These are phyloP conservation scores for Chaetops frenatus DNA, from an alignment of 2,113 vertebrate genomes.

Conservation along the genomic window DNA sequence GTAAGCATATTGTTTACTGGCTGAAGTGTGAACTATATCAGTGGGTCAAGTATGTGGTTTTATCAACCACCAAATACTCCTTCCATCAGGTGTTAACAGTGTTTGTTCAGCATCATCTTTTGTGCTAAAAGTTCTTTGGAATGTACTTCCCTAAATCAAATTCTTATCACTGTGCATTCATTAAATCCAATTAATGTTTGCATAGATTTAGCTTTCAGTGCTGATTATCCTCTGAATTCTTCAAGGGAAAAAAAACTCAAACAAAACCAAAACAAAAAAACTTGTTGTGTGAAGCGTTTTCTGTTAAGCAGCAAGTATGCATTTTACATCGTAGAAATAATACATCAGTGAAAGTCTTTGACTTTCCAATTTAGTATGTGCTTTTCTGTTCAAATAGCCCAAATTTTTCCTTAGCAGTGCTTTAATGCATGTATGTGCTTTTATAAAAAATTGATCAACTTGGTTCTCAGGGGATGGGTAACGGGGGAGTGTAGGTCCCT, in stretches of 20 bases:
- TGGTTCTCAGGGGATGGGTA: background rate
- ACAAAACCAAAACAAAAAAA: background rate
- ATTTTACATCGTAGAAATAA: background rate
- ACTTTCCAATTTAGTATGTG: background rate
- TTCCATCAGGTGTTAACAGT: background rate
- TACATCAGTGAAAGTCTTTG: background rate
- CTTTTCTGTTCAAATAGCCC: background rate
- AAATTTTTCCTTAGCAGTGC: background rate
- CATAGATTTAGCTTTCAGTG: background rate
- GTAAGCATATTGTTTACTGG: background rate
- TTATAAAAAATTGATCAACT: background rate
- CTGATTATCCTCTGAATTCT: background rate
- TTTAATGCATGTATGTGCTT: background rate
- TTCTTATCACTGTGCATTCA: background rate
- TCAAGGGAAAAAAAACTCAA: background rate
- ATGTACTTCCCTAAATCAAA: background rate
- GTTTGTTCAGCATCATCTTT: background rate
- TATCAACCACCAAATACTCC: background rate
- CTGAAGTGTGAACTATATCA: background rate
- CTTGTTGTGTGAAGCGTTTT: background rate
- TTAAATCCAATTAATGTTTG: background rate
- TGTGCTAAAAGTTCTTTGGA: background rate
- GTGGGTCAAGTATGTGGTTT: background rate
- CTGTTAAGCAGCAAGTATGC: background rate
- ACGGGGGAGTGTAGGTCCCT: background rate